phyloP scores from a whole-genome alignment of 2,113 vertebrate species.

The Noctilio leporinus region DNA sequence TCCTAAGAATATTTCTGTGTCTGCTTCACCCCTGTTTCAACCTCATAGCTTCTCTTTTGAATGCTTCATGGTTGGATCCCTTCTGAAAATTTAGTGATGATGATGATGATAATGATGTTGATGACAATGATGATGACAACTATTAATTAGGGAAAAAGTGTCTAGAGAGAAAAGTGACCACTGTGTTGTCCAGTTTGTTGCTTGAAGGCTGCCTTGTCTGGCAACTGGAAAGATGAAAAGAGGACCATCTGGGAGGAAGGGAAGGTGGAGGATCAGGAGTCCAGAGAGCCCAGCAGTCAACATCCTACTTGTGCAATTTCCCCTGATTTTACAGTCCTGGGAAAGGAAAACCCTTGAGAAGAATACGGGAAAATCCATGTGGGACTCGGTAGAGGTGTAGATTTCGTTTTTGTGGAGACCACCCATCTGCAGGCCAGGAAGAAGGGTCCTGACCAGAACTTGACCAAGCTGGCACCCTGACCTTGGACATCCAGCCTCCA shows the following conservation, averaged over 20 bases:
- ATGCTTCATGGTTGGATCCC: not conserved
- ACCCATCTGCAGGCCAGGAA: not conserved
- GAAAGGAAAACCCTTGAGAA: not conserved
- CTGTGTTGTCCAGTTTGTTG: not conserved
- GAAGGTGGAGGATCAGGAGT: too few relatives aligned
- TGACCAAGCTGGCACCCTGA: not conserved
- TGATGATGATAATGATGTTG: not conserved
- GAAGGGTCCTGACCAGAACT: not conserved
- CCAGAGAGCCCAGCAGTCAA: not conserved
- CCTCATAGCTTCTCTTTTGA: not conserved
- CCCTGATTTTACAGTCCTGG: not conserved
- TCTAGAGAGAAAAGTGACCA: not conserved
- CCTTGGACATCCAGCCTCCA: not conserved
- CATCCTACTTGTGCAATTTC: not conserved
- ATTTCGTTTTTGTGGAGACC: too few relatives aligned
- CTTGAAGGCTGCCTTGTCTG: not conserved
- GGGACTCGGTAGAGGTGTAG: too few relatives aligned
- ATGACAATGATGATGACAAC: not conserved
- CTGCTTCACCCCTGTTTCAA: not conserved
- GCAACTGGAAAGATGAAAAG: not conserved
- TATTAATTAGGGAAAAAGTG: not conserved
- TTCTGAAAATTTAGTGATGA: not conserved
- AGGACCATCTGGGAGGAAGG: not conserved
- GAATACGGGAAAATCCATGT: not conserved
- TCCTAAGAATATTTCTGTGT: not conserved